A percentile compares a stretch with the other conserved stretches of the same genome.
Evolutionary conservation across 2,113 vertebrate species (phyloP).

Genomic region (Entelurus aequoreus): DNA sequence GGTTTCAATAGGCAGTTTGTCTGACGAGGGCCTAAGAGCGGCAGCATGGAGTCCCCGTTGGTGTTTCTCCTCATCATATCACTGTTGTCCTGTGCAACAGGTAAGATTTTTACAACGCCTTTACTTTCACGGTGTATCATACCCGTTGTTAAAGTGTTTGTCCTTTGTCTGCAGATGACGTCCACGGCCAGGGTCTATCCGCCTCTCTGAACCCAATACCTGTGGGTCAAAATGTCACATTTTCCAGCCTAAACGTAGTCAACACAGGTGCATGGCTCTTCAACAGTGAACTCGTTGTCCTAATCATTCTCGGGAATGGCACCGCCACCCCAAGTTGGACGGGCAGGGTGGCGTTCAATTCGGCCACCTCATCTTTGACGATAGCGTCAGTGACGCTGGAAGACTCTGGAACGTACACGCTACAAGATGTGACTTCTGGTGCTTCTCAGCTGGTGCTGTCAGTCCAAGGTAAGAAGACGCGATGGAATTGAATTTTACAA

Average conservation of each 20-base stretch:
- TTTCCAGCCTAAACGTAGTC: not conserved
- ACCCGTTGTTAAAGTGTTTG: not conserved
- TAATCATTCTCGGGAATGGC: fast-evolving
- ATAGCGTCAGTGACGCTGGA: slow-evolving; percentile 26
- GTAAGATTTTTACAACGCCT: slow-evolving; percentile 34
- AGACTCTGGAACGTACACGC: slow-evolving; percentile 51
- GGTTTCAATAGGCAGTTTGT: not conserved
- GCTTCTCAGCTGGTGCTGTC: slow-evolving; percentile 12
- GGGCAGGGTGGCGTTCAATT: not conserved
- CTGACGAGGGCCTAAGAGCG: not conserved
- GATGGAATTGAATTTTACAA: too few species aligned
- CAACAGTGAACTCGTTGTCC: not conserved
- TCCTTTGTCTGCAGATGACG: slow-evolving; percentile 33
- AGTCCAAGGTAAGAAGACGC: slow-evolving; percentile 58
- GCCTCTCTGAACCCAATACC: slow-evolving; percentile 43
- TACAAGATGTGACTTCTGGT: not conserved
- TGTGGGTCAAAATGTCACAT: slow-evolving; percentile 53
- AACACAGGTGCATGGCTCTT: slow-evolving; percentile 39
- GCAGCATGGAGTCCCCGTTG: slow-evolving; percentile 28
- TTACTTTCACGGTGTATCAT: not conserved
- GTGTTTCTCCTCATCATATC: slow-evolving; percentile 34
- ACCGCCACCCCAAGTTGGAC: fast-evolving
- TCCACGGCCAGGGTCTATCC: slow-evolving; percentile 10
- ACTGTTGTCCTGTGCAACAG: slow-evolving; percentile 12
- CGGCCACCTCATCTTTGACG: slow-evolving; percentile 18